Percentiles rank a stretch among this genome's conserved stretches.
Conservation (phyloP, 1,140 invertebrate genomes). For the Periplaneta americana region DNA sequence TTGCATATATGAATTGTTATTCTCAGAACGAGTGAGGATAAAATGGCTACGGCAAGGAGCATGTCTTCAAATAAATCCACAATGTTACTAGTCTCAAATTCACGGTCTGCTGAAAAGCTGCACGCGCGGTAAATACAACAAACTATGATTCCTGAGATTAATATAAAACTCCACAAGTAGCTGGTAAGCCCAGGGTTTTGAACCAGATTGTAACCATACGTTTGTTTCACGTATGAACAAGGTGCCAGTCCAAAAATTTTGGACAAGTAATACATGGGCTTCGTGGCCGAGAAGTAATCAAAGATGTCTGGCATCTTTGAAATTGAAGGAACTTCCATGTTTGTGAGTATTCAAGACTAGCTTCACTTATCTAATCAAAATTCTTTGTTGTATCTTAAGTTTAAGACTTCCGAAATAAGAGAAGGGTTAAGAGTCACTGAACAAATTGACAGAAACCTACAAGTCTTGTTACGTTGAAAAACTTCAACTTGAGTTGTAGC, state of each 20-base stretch:
- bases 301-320: too few relatives aligned
- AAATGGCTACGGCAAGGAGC: not conserved
- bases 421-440: too few relatives aligned
- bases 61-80: not conserved
- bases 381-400: too few relatives aligned
- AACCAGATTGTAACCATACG: not conserved
- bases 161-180: not conserved
- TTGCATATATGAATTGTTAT: not conserved
- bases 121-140: too few relatives aligned
- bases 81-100: not conserved
- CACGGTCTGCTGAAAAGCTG: not conserved
- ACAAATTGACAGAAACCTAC: too few relatives aligned
- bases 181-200: not conserved
- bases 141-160: not conserved
- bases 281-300: not conserved
- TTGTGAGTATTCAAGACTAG: too few relatives aligned
- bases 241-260: not conserved
- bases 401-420: too few relatives aligned
- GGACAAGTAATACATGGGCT: not conserved
- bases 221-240: not conserved
- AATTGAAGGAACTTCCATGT: too few relatives aligned
- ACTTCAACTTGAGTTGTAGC: too few relatives aligned
- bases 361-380: too few relatives aligned
- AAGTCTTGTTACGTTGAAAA: too few relatives aligned
- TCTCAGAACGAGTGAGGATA: not conserved